phyloP scores from a whole-genome alignment of 2,888 invertebrate species.

The Thumatha senex region DNA sequence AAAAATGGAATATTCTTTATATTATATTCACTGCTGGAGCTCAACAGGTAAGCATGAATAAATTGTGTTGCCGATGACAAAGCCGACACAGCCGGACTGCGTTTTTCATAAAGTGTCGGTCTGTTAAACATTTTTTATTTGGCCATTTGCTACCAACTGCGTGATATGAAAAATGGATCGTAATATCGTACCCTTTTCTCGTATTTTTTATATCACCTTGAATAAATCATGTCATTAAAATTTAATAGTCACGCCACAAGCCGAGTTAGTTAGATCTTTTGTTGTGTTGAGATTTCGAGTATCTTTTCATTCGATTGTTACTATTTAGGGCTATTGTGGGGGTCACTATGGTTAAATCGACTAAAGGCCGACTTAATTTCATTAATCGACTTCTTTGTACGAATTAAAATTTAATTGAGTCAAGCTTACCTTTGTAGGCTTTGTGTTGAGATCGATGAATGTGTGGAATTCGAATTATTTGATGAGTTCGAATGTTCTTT shows the following conservation, averaged over 20 bases:
- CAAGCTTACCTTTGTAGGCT: constrained; percentile 62
- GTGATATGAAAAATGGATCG: constrained; percentile 83
- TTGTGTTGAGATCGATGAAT: constrained; percentile 59
- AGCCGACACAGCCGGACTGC: constrained; percentile 68
- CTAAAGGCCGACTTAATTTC: constrained; percentile 83
- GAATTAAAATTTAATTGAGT: constrained; percentile 83
- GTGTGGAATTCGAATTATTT: constrained; percentile 71
- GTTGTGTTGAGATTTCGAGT: constrained; percentile 66
- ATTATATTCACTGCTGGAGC: constrained; percentile 77
- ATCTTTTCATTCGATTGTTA: constrained; percentile 79
- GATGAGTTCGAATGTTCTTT: constrained; percentile 50
- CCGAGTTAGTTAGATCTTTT: constrained; percentile 80
- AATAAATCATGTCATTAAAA: constrained; percentile 84
- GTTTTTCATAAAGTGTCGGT: constrained; percentile 83
- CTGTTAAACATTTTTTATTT: constrained; percentile 82
- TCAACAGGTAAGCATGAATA: constrained; percentile 79
- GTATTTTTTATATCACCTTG: constrained; percentile 63
- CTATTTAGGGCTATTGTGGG: constrained; percentile 76
- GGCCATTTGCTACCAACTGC: constrained; percentile 84
- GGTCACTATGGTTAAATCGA: constrained; percentile 71
- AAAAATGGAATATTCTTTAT: constrained; percentile 81
- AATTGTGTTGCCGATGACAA: constrained; percentile 78
- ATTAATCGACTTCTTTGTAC: constrained; percentile 81
- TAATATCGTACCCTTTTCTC: constrained; percentile 81
- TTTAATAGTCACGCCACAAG: constrained; percentile 80